Evolutionary conservation across 2,113 vertebrate genomes (phyloP), one percentile per base, ranked within the genome.

Genomic region (Myocastor coypus): DNA sequence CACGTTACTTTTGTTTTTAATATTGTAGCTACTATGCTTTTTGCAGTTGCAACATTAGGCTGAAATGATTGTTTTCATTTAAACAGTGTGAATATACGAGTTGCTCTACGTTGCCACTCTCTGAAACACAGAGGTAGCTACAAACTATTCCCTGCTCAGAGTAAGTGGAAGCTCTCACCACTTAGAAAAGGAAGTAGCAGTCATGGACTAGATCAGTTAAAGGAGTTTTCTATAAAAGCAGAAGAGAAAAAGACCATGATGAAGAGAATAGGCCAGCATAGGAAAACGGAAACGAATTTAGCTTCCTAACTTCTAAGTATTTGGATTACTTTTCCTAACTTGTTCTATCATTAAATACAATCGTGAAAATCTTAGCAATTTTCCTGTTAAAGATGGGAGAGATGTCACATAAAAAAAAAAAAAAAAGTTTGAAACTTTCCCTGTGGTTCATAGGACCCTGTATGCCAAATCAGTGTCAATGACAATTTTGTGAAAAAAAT

Each of bases 291-390:
- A 95, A 81, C 61, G n/a, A 95, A 87, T 42, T 59, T 81, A 22
- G 34, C 13, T 9, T 71, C 9, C 37, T 95, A 90, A 87, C 59
- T 90, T 94, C 34, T 90, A 94, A 94, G 90, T 64, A 17, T 91
- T 93, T 92, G 42, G 30, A 77, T 80, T 55, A 82, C 30, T 84
- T 87, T 61, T 59, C 22, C 32, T 87, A 89, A 80, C 3, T 83
- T 64, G 3, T 75, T 81, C 64, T 32, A 78, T 17, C 9, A 46
- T 73, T 87, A 68, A 81, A 69, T 77, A 89, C 81, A 89, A 83
- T 59, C 77, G 84, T 22, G 86, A 46, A 93, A 94, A 87, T 37
- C 2, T 68, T 14, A 12, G 5, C 64, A 83, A 90, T 40, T 89
- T 87, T 66, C 2, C 77, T 93, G 20, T 77, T 96, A 75, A 50